Percentiles rank a stretch among this genome's conserved stretches.
Evolutionary conservation across 1,140 invertebrate genomes (phyloP).

Genomic region (Sycophaga agraensis): DNA sequence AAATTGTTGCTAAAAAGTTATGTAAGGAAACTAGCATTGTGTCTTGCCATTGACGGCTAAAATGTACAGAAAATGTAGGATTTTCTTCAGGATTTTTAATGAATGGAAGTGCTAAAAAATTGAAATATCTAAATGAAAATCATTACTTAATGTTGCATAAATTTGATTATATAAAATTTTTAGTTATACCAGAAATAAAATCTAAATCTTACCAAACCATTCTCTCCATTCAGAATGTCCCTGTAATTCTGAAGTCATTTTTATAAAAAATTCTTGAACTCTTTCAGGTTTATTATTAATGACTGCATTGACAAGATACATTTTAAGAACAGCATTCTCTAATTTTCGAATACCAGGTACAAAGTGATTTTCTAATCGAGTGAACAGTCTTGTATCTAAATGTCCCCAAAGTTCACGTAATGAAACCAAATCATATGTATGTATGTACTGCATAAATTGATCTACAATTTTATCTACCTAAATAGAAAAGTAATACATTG

Average conservation of each 20-base stretch:
- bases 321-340: slow-evolving; percentile 84
- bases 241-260: slow-evolving; percentile 84
- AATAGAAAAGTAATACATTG: not conserved
- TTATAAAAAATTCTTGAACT: slow-evolving; percentile 86
- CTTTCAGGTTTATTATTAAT: slow-evolving; percentile 81
- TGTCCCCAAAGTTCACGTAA: slow-evolving; percentile 85
- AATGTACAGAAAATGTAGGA: slow-evolving; percentile 82
- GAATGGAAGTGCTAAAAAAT: slow-evolving; percentile 79
- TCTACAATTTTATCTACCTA: slow-evolving; percentile 89
- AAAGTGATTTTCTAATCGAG: slow-evolving; percentile 82
- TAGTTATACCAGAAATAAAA: not conserved
- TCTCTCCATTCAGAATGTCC: slow-evolving; percentile 92
- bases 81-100: slow-evolving; percentile 90
- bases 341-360: slow-evolving; percentile 79
- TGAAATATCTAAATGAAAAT: not conserved
- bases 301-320: slow-evolving; percentile 86
- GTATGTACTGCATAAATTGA: slow-evolving; percentile 78
- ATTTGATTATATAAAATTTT: too few species aligned
- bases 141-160: not conserved
- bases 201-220: slow-evolving; percentile 85
- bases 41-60: slow-evolving; percentile 93
- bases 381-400: slow-evolving; percentile 83
- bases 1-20: slow-evolving; percentile 90
- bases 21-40: slow-evolving; percentile 90
- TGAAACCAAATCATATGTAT: slow-evolving; percentile 73